Evolutionary conservation across 2,888 invertebrate genomes (phyloP).

Genomic region (Sphaeridia pumilis): DNA sequence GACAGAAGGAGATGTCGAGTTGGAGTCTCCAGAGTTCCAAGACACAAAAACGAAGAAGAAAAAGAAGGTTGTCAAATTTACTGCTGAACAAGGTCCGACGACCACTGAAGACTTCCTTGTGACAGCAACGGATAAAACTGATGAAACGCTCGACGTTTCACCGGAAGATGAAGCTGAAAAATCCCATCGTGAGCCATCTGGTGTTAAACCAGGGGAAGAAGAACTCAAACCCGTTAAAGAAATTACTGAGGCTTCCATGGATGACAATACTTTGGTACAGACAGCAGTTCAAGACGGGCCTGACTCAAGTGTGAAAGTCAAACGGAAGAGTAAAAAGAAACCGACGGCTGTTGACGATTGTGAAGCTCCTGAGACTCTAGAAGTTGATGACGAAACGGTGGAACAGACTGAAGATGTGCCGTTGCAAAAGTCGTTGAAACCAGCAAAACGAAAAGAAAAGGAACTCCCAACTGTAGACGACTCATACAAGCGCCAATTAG

Average conservation of each 20-base stretch:
- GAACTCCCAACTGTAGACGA: slow-evolving; percentile 2
- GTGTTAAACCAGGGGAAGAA: background rate
- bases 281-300: background rate
- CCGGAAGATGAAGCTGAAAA: background rate
- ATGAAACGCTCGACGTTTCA: background rate
- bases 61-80: background rate
- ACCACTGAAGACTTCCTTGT: too few relatives aligned
- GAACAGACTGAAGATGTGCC: slow-evolving; percentile 1
- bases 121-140: background rate
- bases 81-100: background rate
- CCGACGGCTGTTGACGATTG: too few relatives aligned
- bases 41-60: slow-evolving; percentile 13
- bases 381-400: too few relatives aligned
- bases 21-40: slow-evolving; percentile 35
- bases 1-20: slow-evolving; percentile 35
- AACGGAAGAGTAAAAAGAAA: too few relatives aligned
- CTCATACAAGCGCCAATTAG: slow-evolving; percentile 6
- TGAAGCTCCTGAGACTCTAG: too few relatives aligned
- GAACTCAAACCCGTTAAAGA: background rate
- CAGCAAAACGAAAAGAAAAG: slow-evolving; percentile 6
- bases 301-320: too few relatives aligned
- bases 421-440: slow-evolving; percentile 4
- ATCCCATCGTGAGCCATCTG: background rate
- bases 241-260: background rate
- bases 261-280: background rate